Percentiles rank a stretch among this genome's conserved stretches.
Evolutionary conservation across 2,113 vertebrate genomes (phyloP).

Genomic region (Neofelis nebulosa): DNA sequence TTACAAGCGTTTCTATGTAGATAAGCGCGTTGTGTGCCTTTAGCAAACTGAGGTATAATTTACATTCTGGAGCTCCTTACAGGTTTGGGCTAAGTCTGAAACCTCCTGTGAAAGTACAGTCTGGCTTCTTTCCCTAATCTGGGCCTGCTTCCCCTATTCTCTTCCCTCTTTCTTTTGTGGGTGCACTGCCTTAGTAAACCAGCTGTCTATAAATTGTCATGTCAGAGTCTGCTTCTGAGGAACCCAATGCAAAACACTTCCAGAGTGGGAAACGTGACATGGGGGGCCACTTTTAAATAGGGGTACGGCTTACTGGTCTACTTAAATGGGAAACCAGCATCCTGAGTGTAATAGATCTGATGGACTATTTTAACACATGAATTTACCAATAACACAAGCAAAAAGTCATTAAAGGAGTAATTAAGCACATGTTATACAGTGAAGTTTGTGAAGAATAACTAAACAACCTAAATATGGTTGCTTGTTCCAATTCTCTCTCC

Average conservation of each 20-base stretch:
- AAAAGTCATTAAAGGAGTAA: not conserved
- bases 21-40: not conserved
- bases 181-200: not conserved
- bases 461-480: not conserved
- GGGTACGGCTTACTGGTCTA: not conserved
- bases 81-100: not conserved
- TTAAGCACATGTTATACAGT: not conserved
- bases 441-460: not conserved
- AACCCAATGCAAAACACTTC: not conserved
- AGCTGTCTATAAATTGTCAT: not conserved
- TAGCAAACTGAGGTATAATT: not conserved
- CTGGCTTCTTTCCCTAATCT: not conserved
- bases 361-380: not conserved
- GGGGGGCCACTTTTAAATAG: not conserved
- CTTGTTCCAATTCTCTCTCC: not conserved
- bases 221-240: not conserved
- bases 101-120: not conserved
- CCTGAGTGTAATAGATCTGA: not conserved
- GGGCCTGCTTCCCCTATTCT: fast-evolving
- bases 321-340: not conserved
- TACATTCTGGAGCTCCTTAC: not conserved
- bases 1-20: not conserved
- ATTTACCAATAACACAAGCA: not conserved
- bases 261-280: not conserved
- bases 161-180: not conserved